Evolutionary conservation across 2,797 vertebrate species (phyloP).

Genomic region (Martes flavigula): DNA sequence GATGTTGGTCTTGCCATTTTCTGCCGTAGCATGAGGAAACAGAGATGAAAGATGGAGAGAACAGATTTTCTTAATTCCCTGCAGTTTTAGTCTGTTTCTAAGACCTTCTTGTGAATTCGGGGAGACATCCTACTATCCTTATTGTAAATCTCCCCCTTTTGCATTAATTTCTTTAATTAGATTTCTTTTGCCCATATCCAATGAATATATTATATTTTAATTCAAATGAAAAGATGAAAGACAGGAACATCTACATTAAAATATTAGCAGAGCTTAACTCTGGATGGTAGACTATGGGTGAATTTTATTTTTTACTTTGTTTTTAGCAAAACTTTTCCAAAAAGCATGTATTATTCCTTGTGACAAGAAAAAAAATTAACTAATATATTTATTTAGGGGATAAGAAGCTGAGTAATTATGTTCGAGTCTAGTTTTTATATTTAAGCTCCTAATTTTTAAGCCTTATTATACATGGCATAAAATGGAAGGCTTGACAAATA

Average conservation of each 20-base stretch:
- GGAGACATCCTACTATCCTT: neutral
- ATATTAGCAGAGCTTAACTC: conserved; percentile 7
- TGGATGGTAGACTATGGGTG: neutral
- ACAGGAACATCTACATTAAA: neutral
- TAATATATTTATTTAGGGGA: neutral
- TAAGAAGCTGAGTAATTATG: neutral
- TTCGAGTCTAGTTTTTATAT: neutral
- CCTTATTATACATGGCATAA: neutral
- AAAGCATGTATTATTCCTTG: neutral
- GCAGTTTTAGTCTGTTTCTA: neutral
- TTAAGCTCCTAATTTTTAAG: neutral
- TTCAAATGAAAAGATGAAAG: conserved; percentile 17
- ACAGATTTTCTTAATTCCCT: neutral
- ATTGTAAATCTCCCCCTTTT: neutral
- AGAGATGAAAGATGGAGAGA: neutral
- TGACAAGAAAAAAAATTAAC: neutral
- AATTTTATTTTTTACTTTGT: conserved; percentile 9
- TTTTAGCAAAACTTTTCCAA: conserved; percentile 26
- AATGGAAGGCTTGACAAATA: conserved; percentile 12
- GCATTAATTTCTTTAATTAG: conserved; percentile 21
- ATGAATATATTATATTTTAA: conserved; percentile 26
- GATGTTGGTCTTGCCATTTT: neutral
- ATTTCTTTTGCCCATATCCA: conserved; percentile 11
- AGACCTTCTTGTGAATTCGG: neutral
- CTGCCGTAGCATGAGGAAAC: neutral